A percentile compares a stretch with the other conserved stretches of the same genome.
phyloP scores from a whole-genome alignment of 2,113 vertebrate species.

The Antennarius striatus region DNA sequence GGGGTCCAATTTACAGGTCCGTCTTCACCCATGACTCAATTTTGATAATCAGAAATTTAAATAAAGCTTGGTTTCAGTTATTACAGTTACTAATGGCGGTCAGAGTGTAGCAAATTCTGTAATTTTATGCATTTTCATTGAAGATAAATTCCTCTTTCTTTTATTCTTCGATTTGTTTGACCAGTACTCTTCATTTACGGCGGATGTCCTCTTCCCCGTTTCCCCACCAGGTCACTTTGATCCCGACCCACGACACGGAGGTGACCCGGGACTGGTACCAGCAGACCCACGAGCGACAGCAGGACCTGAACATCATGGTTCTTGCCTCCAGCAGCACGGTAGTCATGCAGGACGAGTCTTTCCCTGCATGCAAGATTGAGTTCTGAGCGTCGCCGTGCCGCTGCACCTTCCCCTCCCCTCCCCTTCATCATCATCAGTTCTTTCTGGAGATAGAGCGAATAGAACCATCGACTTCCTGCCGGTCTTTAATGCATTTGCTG shows the following conservation, averaged over 20 bases:
- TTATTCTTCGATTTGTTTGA: too few species aligned
- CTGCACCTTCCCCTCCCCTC: neutral
- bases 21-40: neutral
- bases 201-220: neutral
- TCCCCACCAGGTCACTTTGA: slow-evolving; percentile 89
- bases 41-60: neutral
- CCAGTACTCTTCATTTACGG: neutral
- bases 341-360: slow-evolving; percentile 99
- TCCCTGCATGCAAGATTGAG: slow-evolving; percentile 99
- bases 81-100: too few species aligned
- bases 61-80: neutral
- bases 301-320: slow-evolving; percentile 96
- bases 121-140: too few species aligned
- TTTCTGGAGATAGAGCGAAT: slow-evolving; percentile 25
- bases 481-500: slow-evolving; percentile 36
- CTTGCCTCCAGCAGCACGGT: slow-evolving; percentile 99
- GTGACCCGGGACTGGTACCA: slow-evolving; percentile 99
- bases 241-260: slow-evolving; percentile 97
- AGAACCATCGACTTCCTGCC: slow-evolving; percentile 35
- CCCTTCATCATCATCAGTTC: slow-evolving; percentile 25
- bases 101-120: too few species aligned
- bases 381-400: slow-evolving; percentile 81
- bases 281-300: slow-evolving; percentile 96
- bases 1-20: slow-evolving; percentile 95
- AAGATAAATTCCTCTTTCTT: too few species aligned